Conservation (phyloP, 1,140 invertebrate species). For the Ceratosolen solmsi region DNA sequence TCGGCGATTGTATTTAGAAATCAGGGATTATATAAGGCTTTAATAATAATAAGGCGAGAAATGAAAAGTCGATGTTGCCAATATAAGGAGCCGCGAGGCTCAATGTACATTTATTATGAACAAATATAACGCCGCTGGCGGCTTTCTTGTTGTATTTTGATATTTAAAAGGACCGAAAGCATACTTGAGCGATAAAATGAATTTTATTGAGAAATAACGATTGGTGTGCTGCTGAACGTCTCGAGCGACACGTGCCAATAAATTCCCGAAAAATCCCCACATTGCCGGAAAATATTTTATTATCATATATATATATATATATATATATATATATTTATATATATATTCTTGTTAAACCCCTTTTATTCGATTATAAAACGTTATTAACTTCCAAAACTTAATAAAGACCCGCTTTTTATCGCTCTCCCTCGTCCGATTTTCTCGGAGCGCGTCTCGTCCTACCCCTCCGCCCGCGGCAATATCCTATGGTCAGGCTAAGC, state of each 20-base stretch:
- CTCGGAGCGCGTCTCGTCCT: conserved; percentile 16
- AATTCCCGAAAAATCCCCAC: conserved; percentile 17
- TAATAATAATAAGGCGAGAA: too few species aligned
- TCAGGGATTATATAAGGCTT: too few species aligned
- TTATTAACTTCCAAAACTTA: conserved; percentile 47
- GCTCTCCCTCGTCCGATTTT: conserved; percentile 51
- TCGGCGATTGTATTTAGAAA: too few species aligned
- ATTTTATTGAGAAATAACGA: conserved; percentile 29
- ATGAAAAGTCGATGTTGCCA: too few species aligned
- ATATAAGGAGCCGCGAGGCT: too few species aligned
- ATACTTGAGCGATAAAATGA: conserved; percentile 5
- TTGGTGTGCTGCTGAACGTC: conserved; percentile 1
- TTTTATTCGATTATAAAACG: conserved; percentile 49
- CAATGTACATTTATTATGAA: background rate
- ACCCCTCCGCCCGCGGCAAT: conserved; percentile 54
- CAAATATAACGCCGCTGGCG: background rate
- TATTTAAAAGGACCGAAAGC: background rate
- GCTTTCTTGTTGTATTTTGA: background rate
- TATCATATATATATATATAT: too few species aligned
- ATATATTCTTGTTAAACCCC: conserved; percentile 10
- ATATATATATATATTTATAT: too few species aligned
- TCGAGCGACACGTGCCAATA: conserved; percentile 9
- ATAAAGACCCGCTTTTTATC: conserved; percentile 41
- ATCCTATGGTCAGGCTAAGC: conserved; percentile 66
- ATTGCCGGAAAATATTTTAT: conserved; percentile 24